A percentile compares a stretch with the other conserved stretches of the same genome.
These are phyloP conservation scores for Pristionchus japonicus DNA, from an alignment of 2,888 invertebrate species.

Conservation along the genomic window DNA sequence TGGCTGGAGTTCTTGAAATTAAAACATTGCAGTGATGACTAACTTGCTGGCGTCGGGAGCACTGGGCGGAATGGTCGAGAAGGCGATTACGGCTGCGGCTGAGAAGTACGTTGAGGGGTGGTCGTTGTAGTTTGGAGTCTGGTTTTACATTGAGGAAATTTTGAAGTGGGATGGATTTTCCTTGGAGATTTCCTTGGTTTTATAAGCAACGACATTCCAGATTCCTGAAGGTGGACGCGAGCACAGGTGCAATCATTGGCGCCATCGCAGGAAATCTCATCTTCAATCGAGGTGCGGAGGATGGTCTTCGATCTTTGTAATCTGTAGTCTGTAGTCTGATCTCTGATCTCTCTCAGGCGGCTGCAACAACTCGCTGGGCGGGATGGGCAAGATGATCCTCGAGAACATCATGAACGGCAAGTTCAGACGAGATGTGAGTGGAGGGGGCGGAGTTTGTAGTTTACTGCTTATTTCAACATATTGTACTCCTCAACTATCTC, in stretches of 20 bases:
- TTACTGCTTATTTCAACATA: not conserved
- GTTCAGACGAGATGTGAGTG: conserved; percentile 67
- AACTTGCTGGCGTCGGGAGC: conserved; percentile 35
- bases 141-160: not conserved
- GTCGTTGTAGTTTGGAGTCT: not conserved
- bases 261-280: conserved; percentile 73
- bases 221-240: conserved; percentile 50
- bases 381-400: conserved; percentile 73
- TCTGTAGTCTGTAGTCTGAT: conserved; percentile 44
- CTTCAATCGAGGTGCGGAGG: conserved; percentile 58
- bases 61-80: conserved; percentile 21
- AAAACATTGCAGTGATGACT: conserved; percentile 27
- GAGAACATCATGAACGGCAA: conserved; percentile 74
- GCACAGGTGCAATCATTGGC: conserved; percentile 67
- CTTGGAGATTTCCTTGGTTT: not conserved
- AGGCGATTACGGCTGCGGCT: conserved; percentile 33
- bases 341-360: conserved; percentile 57
- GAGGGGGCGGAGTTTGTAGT: not conserved
- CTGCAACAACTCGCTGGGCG: conserved; percentile 68
- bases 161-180: not conserved
- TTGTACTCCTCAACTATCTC: not conserved
- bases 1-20: not conserved
- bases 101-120: not conserved
- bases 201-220: no score
- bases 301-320: conserved; percentile 45